Percentiles rank a stretch among this genome's conserved stretches.
Conservation (phyloP, 2,113 vertebrate genomes). For the Tapirus terrestris region DNA sequence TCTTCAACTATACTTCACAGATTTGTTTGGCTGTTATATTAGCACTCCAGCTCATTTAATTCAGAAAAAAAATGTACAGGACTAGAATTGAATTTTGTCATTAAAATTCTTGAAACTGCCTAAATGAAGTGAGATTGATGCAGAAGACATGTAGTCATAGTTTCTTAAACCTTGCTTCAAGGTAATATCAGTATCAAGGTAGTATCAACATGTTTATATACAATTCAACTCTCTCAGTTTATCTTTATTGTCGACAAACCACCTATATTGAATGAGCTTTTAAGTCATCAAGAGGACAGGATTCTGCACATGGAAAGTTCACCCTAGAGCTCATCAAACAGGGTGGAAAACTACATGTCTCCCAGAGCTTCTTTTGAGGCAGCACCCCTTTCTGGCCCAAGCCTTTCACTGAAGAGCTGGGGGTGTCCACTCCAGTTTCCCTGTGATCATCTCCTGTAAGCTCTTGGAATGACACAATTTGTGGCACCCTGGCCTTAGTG, state of each 20-base stretch:
- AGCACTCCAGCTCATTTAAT: neutral
- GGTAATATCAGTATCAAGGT: neutral
- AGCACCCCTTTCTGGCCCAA: neutral
- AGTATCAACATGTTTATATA: neutral
- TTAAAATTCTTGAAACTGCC: neutral
- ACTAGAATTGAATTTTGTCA: neutral
- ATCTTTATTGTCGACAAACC: neutral
- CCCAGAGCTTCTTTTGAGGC: neutral
- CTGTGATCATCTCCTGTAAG: neutral
- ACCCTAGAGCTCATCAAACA: neutral
- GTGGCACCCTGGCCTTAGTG: neutral
- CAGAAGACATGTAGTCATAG: neutral
- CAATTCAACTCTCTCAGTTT: neutral
- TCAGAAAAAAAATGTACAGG: neutral
- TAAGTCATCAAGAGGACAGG: neutral
- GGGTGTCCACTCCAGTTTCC: too few species aligned
- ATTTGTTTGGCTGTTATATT: neutral
- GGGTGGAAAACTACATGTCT: neutral
- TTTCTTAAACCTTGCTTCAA: neutral
- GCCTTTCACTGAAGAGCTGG: neutral
- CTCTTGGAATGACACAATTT: neutral
- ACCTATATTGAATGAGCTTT: neutral
- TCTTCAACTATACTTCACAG: neutral
- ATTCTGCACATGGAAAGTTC: neutral
- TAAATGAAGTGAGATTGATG: neutral